Percentiles rank a stretch among this genome's conserved stretches.
phyloP scores from a whole-genome alignment of 2,888 invertebrate species.

The Adelphocoris suturalis region DNA sequence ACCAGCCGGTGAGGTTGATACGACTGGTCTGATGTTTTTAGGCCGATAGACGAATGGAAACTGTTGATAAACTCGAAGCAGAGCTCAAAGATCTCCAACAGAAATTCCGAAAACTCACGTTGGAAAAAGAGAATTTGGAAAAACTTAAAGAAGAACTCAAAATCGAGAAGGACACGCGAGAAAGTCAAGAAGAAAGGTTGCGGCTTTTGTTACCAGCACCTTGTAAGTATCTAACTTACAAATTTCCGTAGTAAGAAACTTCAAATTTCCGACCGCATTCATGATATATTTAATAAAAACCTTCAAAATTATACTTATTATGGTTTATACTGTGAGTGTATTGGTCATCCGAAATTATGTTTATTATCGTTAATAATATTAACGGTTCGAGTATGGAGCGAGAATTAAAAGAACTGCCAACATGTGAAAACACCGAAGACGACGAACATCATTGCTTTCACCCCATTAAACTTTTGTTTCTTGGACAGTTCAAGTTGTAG shows the following conservation, averaged over 20 bases:
- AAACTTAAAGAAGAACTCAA: conserved; percentile 81
- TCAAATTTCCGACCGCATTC: too few relatives aligned
- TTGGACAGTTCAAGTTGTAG: too few relatives aligned
- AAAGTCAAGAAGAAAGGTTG: conserved; percentile 70
- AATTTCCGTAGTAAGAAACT: neutral
- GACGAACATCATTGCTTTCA: too few relatives aligned
- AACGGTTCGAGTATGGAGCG: too few relatives aligned
- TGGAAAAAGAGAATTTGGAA: conserved; percentile 86
- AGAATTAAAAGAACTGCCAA: too few relatives aligned
- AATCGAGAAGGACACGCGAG: conserved; percentile 65
- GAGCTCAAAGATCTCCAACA: conserved; percentile 81
- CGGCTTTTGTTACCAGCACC: conserved; percentile 55
- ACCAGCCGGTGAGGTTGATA: conserved; percentile 6
- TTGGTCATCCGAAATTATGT: too few relatives aligned
- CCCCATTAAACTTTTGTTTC: too few relatives aligned
- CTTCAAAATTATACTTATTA: too few relatives aligned
- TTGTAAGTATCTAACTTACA: conserved; percentile 48
- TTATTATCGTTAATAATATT: too few relatives aligned
- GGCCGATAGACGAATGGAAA: conserved; percentile 80
- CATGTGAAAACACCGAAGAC: too few relatives aligned
- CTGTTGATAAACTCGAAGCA: conserved; percentile 80
- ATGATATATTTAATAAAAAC: too few relatives aligned
- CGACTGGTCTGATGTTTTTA: conserved; percentile 67
- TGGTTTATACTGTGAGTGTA: too few relatives aligned
- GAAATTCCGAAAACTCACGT: conserved; percentile 86